Percentiles rank a stretch among this genome's conserved stretches.
phyloP scores from a whole-genome alignment of 2,888 invertebrate species.

The Mesodorylaimus sp. region DNA sequence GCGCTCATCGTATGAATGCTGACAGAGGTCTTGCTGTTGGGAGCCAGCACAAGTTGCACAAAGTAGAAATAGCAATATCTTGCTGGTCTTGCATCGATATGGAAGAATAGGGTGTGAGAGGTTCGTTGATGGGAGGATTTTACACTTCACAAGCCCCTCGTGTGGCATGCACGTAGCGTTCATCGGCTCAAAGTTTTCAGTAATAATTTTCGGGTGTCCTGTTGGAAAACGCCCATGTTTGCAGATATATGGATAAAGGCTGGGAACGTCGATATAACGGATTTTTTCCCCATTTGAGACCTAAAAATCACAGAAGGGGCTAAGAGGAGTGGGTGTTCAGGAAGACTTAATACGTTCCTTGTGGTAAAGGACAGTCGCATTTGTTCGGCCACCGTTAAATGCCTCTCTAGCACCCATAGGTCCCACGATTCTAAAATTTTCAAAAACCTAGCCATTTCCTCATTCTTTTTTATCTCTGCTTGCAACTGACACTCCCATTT shows the following conservation, averaged over 20 bases:
- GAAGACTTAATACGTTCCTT: too few relatives aligned
- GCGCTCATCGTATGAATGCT: too few relatives aligned
- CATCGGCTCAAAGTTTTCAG: slow-evolving; percentile 8
- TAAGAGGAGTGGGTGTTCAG: too few relatives aligned
- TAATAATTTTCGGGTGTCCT: slow-evolving; percentile 5
- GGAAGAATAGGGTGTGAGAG: slow-evolving; percentile 23
- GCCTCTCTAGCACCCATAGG: neutral
- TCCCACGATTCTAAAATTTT: neutral
- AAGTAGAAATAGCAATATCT: slow-evolving; percentile 20
- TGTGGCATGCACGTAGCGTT: too few relatives aligned
- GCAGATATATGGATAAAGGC: slow-evolving; percentile 20
- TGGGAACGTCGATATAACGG: slow-evolving; percentile 18
- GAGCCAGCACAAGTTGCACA: too few relatives aligned
- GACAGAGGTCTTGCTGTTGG: too few relatives aligned
- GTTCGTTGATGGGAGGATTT: slow-evolving; percentile 18
- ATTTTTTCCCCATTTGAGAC: slow-evolving; percentile 17
- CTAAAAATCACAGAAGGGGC: too few relatives aligned
- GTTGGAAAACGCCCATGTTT: slow-evolving; percentile 18
- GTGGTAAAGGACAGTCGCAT: too few relatives aligned
- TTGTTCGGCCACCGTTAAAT: too few relatives aligned
- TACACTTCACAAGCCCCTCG: slow-evolving; percentile 20
- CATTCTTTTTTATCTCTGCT: too few relatives aligned
- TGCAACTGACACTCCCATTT: too few relatives aligned
- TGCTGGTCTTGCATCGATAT: slow-evolving; percentile 12
- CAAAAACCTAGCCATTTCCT: neutral